Conservation (phyloP, 2,888 invertebrate species). For the Epiblema foenella region DNA sequence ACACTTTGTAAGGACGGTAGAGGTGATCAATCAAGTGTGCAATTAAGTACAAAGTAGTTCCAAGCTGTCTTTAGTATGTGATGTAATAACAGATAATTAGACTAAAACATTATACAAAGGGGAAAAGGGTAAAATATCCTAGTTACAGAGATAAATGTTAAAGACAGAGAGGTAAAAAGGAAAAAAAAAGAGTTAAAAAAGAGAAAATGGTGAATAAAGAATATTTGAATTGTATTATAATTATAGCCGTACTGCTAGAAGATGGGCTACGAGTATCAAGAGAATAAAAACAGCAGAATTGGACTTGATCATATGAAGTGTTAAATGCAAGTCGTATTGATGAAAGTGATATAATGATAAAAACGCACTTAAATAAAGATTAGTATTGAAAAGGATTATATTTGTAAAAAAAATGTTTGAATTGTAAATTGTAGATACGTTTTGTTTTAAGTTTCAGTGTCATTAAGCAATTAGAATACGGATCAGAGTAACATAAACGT, state of each 20-base stretch:
- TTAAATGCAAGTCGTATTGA: not conserved
- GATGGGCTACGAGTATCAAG: not conserved
- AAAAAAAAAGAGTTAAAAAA: no score
- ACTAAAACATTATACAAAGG: conserved; percentile 9
- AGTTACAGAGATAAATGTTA: not conserved
- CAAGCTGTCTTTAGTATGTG: conserved; percentile 11
- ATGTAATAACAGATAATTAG: conserved; percentile 20
- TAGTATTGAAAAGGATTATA: no score
- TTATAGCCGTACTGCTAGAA: no score
- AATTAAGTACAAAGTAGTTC: conserved; percentile 21
- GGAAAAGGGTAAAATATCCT: not conserved
- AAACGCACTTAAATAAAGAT: not conserved
- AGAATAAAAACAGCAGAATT: not conserved
- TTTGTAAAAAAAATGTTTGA: no score
- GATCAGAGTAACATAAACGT: conserved; percentile 18
- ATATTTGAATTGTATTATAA: no score
- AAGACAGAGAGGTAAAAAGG: no score
- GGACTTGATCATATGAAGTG: not conserved
- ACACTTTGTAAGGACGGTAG: conserved; percentile 4
- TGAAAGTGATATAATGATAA: no score
- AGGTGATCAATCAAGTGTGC: conserved; percentile 32
- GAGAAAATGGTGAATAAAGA: no score
- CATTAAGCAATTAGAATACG: conserved; percentile 3
- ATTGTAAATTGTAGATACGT: no score
- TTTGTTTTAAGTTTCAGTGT: no score